Percentiles rank a stretch among this genome's conserved stretches.
Evolutionary conservation across 2,888 invertebrate genomes (phyloP).

Genomic region (Abrostola tripartita): DNA sequence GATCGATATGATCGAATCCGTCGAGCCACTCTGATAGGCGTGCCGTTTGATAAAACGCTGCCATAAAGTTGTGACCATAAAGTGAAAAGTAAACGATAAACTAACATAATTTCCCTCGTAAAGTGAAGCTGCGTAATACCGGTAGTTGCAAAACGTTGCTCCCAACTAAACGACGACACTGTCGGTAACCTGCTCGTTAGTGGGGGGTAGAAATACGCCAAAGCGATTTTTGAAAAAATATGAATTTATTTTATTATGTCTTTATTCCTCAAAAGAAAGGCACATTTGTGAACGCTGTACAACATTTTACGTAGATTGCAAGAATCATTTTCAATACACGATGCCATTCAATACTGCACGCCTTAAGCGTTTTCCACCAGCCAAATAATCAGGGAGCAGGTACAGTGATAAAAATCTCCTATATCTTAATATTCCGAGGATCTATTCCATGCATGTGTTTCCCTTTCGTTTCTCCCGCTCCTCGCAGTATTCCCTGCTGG

Average conservation of each 20-base stretch:
- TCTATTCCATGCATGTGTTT: background rate
- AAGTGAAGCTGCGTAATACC: conserved; percentile 10
- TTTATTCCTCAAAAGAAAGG: no score
- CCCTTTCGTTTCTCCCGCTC: background rate
- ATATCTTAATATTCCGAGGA: background rate
- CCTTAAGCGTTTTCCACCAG: no score
- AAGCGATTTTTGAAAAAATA: no score
- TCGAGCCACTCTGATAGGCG: conserved; percentile 19
- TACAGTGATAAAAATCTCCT: no score
- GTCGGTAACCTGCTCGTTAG: background rate
- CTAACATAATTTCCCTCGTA: conserved; percentile 4
- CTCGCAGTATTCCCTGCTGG: conserved; percentile 11
- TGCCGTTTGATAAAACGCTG: conserved; percentile 23
- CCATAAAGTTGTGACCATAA: conserved; percentile 11
- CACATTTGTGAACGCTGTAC: no score
- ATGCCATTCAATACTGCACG: no score
- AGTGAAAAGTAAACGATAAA: conserved; percentile 24
- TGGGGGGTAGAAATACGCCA: background rate
- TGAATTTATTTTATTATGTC: no score
- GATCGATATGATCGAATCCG: conserved; percentile 23
- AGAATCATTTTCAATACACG: no score
- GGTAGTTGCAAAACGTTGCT: background rate
- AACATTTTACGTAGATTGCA: no score
- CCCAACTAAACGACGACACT: background rate
- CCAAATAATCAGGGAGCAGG: no score